Evolutionary conservation across 2,797 vertebrate genomes (phyloP).

Genomic region (Myotis vivesi): DNA sequence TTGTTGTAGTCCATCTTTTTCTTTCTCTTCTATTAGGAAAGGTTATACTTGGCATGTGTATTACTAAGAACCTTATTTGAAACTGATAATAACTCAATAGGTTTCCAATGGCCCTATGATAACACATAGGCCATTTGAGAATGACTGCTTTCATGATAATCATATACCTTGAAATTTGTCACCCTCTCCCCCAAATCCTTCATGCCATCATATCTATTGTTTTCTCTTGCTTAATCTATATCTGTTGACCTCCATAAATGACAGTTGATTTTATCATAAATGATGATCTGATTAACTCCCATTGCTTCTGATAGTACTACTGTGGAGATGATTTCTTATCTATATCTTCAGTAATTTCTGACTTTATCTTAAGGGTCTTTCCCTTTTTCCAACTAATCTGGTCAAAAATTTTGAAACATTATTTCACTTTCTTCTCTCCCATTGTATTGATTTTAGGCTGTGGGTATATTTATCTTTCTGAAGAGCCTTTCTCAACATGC

Average conservation of each 20-base stretch:
- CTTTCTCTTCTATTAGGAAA: constrained; percentile 9
- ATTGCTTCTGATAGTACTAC: background rate
- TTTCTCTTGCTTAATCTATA: background rate
- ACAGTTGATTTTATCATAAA: background rate
- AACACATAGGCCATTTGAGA: background rate
- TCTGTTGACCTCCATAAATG: background rate
- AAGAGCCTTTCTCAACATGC: background rate
- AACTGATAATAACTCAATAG: background rate
- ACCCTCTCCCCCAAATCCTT: accelerated
- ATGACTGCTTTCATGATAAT: background rate
- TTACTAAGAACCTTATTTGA: background rate
- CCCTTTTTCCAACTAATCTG: background rate
- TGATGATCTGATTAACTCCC: background rate
- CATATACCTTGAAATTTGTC: background rate
- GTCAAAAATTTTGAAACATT: background rate
- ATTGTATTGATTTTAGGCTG: background rate
- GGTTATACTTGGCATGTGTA: constrained; percentile 31
- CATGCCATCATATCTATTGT: too few species aligned
- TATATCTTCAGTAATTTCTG: background rate
- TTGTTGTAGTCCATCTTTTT: background rate
- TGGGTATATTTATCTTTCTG: background rate
- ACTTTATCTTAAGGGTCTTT: background rate
- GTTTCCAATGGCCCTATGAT: background rate
- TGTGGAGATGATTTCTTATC: background rate
- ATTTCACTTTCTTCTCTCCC: background rate